Evolutionary conservation across 1,140 invertebrate genomes (phyloP).

Genomic region (Aphelenchoides fujianensis): DNA sequence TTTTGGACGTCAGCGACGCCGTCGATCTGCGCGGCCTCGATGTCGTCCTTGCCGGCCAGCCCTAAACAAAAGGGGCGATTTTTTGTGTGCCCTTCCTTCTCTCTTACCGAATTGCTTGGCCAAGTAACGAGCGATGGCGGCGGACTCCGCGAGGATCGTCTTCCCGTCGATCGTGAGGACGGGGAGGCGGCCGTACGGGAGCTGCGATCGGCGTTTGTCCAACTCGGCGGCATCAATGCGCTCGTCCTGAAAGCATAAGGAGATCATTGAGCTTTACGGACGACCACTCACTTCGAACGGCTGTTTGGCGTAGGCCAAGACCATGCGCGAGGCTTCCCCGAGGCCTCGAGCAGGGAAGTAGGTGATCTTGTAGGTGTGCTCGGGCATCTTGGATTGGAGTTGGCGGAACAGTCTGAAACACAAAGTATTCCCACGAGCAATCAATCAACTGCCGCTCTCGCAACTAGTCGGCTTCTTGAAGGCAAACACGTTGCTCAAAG

Average conservation of each 20-base stretch:
- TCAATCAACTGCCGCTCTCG: slow-evolving; percentile 1
- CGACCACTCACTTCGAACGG: neutral
- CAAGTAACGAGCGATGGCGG: neutral
- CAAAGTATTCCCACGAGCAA: no score
- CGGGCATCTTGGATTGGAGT: neutral
- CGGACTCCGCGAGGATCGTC: neutral
- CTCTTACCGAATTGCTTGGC: neutral
- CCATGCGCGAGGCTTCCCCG: neutral
- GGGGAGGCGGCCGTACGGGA: neutral
- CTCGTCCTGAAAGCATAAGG: neutral
- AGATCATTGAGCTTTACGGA: no score
- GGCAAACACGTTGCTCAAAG: neutral
- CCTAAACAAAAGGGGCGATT: no score
- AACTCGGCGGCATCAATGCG: neutral
- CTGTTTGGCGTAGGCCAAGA: neutral
- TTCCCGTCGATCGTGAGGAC: slow-evolving; percentile 5
- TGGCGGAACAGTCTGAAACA: no score
- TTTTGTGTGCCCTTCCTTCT: no score
- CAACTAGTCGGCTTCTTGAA: neutral
- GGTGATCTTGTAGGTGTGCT: neutral
- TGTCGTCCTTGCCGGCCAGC: neutral
- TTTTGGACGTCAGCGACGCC: slow-evolving; percentile 11
- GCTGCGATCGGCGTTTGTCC: neutral
- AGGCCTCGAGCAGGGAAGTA: neutral
- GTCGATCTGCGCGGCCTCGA: neutral